Conservation (phyloP, 2,888 invertebrate species). For the Trichogramma evanescens region DNA sequence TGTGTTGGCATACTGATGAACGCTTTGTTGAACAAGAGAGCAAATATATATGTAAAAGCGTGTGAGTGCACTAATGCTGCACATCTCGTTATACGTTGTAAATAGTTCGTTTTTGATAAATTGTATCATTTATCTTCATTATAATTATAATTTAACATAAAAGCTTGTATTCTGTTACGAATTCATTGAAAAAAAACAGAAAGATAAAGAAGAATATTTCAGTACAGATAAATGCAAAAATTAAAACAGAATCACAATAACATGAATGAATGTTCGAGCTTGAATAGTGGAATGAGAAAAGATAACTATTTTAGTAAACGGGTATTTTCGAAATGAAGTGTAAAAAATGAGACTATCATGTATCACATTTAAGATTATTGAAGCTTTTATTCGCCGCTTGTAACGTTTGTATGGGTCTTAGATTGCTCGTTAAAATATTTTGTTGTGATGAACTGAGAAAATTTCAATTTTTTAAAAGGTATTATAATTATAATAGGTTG, state of each 20-base stretch:
- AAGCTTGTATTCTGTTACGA: conserved; percentile 8
- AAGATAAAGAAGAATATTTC: background rate
- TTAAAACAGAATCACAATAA: background rate
- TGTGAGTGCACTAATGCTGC: conserved; percentile 30
- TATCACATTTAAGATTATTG: no score
- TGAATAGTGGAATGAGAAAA: conserved; percentile 2
- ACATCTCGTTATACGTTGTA: conserved; percentile 43
- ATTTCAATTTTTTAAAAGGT: no score
- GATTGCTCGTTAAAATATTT: no score
- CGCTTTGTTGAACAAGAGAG: background rate
- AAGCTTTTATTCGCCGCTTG: no score
- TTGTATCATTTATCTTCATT: conserved; percentile 31
- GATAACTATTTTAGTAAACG: conserved; percentile 8
- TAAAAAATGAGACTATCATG: no score
- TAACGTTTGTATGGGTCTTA: no score
- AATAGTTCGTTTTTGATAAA: conserved; percentile 44
- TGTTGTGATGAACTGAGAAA: no score
- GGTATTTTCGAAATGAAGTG: background rate
- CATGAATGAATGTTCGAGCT: background rate
- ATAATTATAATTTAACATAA: conserved; percentile 25
- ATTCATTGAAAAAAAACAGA: background rate
- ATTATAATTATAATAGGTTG: no score
- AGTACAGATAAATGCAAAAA: background rate
- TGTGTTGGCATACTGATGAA: background rate
- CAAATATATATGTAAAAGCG: conserved; percentile 25